Conservation (phyloP, 2,888 invertebrate species). For the Drosophila cracens region DNA sequence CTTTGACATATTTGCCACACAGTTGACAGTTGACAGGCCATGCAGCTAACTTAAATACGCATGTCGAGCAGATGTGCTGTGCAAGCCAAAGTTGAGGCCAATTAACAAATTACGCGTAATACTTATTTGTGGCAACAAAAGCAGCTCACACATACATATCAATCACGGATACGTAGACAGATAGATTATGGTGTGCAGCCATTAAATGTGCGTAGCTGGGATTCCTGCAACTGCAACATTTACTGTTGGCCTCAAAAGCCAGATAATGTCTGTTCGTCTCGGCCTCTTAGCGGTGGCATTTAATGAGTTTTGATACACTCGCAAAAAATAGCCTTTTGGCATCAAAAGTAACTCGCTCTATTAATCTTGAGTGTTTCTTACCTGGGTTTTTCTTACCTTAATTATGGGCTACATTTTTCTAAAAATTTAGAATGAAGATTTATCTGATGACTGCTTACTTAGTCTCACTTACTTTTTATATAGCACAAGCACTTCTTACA, state of each 20-base stretch:
- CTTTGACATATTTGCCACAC: constrained; percentile 47
- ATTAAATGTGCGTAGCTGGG: constrained; percentile 19
- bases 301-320: constrained; percentile 45
- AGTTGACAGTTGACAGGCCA: constrained; percentile 16
- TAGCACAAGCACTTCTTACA: neutral
- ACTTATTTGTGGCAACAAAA: constrained; percentile 11
- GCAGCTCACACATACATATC: neutral
- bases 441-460: neutral
- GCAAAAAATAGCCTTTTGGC: neutral
- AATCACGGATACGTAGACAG: constrained; percentile 8
- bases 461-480: neutral
- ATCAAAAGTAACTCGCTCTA: neutral
- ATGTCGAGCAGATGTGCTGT: neutral
- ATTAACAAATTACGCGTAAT: constrained; percentile 17
- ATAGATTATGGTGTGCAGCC: constrained; percentile 47
- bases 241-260: constrained; percentile 71
- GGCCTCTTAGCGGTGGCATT: constrained; percentile 28
- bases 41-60: constrained; percentile 2
- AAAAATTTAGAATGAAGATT: neutral
- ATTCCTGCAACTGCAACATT: constrained; percentile 36
- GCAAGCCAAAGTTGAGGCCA: constrained; percentile 14
- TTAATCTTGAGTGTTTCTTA: neutral
- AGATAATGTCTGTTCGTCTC: constrained; percentile 45
- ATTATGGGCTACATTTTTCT: neutral
- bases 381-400: neutral